Evolutionary conservation across 2,888 invertebrate species (phyloP).

Genomic region (Dendrolimus houi): DNA sequence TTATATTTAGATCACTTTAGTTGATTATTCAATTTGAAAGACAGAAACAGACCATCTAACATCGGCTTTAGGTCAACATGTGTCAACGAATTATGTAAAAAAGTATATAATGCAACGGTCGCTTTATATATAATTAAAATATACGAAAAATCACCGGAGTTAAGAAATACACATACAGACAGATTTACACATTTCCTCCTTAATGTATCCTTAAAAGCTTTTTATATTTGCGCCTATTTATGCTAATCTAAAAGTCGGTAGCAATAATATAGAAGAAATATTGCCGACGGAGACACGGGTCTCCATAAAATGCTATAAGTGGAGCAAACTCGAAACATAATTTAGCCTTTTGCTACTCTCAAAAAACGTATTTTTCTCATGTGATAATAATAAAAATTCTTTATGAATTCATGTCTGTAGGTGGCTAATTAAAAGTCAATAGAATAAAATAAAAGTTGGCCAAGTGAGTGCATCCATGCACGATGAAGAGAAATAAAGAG

Average conservation of each 20-base stretch:
- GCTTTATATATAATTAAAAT: constrained; percentile 11
- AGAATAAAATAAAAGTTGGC: too few species aligned
- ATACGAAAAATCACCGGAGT: constrained; percentile 24
- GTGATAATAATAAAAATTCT: constrained; percentile 18
- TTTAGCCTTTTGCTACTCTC: constrained; percentile 35
- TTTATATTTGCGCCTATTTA: constrained; percentile 40
- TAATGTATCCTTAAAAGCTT: constrained; percentile 48
- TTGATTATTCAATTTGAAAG: too few species aligned
- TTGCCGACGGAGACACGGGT: constrained; percentile 34
- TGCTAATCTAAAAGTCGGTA: constrained; percentile 43
- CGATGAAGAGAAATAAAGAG: too few species aligned
- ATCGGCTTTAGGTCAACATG: too few species aligned
- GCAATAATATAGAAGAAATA: constrained; percentile 46
- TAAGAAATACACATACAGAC: constrained; percentile 29
- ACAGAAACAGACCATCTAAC: too few species aligned
- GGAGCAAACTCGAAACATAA: constrained; percentile 46
- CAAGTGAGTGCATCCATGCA: too few species aligned
- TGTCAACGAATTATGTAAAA: too few species aligned
- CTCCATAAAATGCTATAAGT: constrained; percentile 43
- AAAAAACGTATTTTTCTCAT: constrained; percentile 26
- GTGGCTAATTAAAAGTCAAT: too few species aligned
- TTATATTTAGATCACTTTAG: too few species aligned
- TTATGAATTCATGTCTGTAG: too few species aligned
- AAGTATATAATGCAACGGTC: too few species aligned
- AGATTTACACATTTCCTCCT: constrained; percentile 32